Base-by-base conservation (phyloP, 1,140 invertebrate genomes). In the Sinonovacula constricta region DNA sequence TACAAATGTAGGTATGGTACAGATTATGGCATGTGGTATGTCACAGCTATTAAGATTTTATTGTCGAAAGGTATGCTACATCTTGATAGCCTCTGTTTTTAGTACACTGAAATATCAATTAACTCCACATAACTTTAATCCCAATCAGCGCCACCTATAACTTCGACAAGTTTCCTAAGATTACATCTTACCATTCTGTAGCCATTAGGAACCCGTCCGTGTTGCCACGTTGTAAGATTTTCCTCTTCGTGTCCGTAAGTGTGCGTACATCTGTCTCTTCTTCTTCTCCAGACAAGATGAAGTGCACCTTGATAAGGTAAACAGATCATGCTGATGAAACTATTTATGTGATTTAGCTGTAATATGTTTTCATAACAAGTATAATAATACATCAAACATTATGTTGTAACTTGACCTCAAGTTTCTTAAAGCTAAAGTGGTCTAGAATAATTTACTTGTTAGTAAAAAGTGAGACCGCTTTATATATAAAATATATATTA, bases 201-300 rank as follows among this genome's bases (percentile, higher is more conserved):
- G 92, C 87, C 92, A 93, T 91, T 0, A 93, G 83, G 81, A 93
- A 93, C 18, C 89, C 88, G 85, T 93, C 91, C 4, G 89, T 87
- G 18, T 77, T 84, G 12, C 92, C 93, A 67, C 92, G 85, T 51
- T 84, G 78, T 34, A 93, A 91, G 15, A 91, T 88, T 69, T 88
- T 88, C 24, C 92, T 74, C 34, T 92, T 88, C 24, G 83, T 78
- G 78, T 92, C 91, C 18, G 82, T 83, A 36, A 93, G 89, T 12
- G 84, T 85, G 72, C 93, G 69, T 0, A 91, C 90, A 14, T 91
- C 91, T 7, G 92, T 92, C 70, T 93, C 92, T 54, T 92, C 92
- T 22, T 91, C 87, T 65, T 93, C 92, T 14, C 93, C 93, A 39
- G 90, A 91, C 36, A 93, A 62, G 34, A 93, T 90, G 60, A 93